Evolutionary conservation across 2,113 vertebrate species (phyloP), one percentile per base, ranked within the genome.

Genomic region (Carassius gibelio): DNA sequence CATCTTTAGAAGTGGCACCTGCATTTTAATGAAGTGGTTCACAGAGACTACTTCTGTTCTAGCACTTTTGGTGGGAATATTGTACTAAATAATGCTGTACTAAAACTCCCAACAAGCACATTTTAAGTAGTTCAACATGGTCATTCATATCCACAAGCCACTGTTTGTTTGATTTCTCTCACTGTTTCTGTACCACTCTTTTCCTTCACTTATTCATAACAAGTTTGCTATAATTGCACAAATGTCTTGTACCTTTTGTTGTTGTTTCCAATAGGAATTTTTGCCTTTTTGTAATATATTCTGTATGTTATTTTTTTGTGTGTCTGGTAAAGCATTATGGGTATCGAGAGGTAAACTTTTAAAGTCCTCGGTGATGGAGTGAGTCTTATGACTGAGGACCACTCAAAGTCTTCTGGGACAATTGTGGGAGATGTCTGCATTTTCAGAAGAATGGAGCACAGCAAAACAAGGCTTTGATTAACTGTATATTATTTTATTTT

Each of bases 191-290:
- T 84, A 79, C 87, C 79, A 84, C 83, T 59, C 75, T 48, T 30
- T 55, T 52, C 48, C 13, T 86, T 38, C 90, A 87, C 21, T 84
- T 81, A 26, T 4, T 79, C 59, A 15, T 45, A 64, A 84, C 77
- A 80, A 42, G 66, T 91, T 91, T 85, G 87, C 86, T 91, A 77
- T 91, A 90, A 48, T 94, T 94, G 91, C 93, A 94, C 94, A 92
- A 48, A 10, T 89, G 74, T 36, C 64, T 48, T 85, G 62, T 88
- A 85, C 84, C 34, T 62, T 90, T 62, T 30, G 72, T 87, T 81
- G 45, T 48, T 48, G 42, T 42, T 48, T 87, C 66, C 15, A 1
- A n/a, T 8, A 13, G 13, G 13, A 6, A 76, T 66, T 81, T 87
- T 87, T 79, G 84, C 61, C 72, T 84, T 36, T 9, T 36, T 71